Evolutionary conservation across 2,113 vertebrate genomes (phyloP), one percentile per base, ranked within the genome.

Genomic region (Muscicapa adusta): DNA sequence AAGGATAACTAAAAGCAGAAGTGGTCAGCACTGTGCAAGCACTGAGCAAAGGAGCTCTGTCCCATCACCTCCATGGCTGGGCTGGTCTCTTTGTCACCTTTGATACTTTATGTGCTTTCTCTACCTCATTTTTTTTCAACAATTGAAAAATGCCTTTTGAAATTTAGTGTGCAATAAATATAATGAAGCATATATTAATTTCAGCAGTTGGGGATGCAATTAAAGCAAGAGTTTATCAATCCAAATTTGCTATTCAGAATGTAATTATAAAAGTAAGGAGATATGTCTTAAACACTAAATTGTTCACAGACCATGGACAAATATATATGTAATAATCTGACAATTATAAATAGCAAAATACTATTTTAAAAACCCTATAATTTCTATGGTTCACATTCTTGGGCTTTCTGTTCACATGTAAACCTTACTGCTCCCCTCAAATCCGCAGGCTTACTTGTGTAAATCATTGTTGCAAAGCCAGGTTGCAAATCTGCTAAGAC

Each of bases 1-100:
- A 50, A 36, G 22, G 20, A 4, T 18, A 66, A 53, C 18, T 29
- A 33, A 34, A 34, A 5, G 14, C 0, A 0, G 3, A 28, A 38
- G 56, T 24, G 11, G 23, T 54, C 75, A 77, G 65, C 66, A 61
- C 22, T 31, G 1, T 8, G 34, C 20, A 57, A 83, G 15, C 3
- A 4, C 26, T 26, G 23, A 47, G 50, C 20, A 47, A 70, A 78
- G 36, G 45, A 66, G 45, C 8, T 42, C 34, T 67, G 36, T 42
- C 29, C 43, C 33, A 8, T 26, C 40, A 56, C 19, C 6, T 42
- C 61, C 5, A 6, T 10, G 19, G 25, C 50, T 58, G 38, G 18
- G 23, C 28, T n/a, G 18, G 3, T 65, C 33, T 48, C 45, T 63
- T 34, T 47, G 38, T 26, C 33, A 61, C 25, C 47, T 62, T 31